Evolutionary conservation across 2,113 vertebrate genomes (phyloP), one percentile per base, ranked within the genome.

Genomic region (Hemichromis elongatus): DNA sequence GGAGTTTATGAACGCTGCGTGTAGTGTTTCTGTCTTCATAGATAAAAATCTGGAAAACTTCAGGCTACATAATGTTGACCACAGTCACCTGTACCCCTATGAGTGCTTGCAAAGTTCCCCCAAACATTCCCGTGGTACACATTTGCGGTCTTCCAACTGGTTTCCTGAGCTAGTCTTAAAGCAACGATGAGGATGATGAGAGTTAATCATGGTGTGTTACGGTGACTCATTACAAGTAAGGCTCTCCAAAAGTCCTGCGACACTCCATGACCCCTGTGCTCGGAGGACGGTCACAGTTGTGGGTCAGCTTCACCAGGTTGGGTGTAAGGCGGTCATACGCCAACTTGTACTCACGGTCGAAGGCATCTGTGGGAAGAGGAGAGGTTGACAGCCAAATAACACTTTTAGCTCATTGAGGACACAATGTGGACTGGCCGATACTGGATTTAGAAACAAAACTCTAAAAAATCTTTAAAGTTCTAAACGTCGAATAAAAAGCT

Each of bases 281-380:
- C 2, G 99, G 98, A 0, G 99, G 98, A 7, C 98, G 96, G 77
- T 99, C 99, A 45, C 98, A 99, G 89, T 98, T 99, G 16, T 98
- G 97, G n/a, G 97, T 99, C 82, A 96, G 97, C 94, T 99, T 99
- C 92, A 98, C 97, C 88, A 99, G 97, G 88, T 79, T 96, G 1
- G 98, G 97, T 1, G 96, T 96, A 14, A 99, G 96, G 28, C 98
- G 98, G 59, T 99, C 97, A 1, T 98, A 99, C 4, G 98, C 99
- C 95, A 96, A 93, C 95, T 99, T 99, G 95, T 99, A 99, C 88
- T 99, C 98, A 3, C 98, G 97, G 88, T 99, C 99, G 83, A 99
- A 99, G 61, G 96, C 98, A 93, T 99, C 98, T 99, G 95, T 61
- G 87, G 26, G 9, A 30, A 14, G 45, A 82, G 18, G 54, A n/a